Evolutionary conservation across 1,140 invertebrate genomes (phyloP).

Genomic region (Lamellibrachia luymesi): DNA sequence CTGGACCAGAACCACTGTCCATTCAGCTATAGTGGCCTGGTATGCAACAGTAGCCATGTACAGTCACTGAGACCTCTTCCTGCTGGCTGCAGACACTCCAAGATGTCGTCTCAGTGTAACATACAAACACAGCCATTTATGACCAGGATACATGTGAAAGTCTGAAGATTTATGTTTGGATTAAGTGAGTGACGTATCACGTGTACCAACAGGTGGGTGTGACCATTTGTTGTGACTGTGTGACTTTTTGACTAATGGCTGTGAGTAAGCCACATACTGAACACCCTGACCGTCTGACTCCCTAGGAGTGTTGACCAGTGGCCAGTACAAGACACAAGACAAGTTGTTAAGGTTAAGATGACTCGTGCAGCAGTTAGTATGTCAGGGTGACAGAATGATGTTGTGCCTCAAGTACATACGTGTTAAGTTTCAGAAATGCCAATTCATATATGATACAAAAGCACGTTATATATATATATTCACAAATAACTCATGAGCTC

Average conservation of each 20-base stretch:
- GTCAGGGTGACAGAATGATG: neutral
- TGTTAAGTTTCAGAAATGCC: too few relatives aligned
- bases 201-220: neutral
- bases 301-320: too few relatives aligned
- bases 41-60: neutral
- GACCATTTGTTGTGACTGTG: neutral
- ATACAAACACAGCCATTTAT: neutral
- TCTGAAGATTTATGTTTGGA: neutral
- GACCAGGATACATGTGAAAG: neutral
- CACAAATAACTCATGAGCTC: too few relatives aligned
- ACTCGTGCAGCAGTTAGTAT: neutral
- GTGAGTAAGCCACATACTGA: neutral
- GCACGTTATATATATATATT: too few relatives aligned
- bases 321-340: too few relatives aligned
- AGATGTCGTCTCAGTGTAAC: neutral
- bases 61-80: neutral
- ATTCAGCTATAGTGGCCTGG: neutral
- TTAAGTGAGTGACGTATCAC: neutral
- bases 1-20: neutral
- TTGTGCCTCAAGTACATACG: neutral
- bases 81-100: neutral
- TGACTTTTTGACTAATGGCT: neutral
- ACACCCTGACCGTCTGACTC: too few relatives aligned
- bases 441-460: too few relatives aligned
- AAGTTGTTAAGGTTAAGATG: too few relatives aligned